Evolutionary conservation across 1,140 invertebrate genomes (phyloP).

Genomic region (Cherax quadricarinatus): DNA sequence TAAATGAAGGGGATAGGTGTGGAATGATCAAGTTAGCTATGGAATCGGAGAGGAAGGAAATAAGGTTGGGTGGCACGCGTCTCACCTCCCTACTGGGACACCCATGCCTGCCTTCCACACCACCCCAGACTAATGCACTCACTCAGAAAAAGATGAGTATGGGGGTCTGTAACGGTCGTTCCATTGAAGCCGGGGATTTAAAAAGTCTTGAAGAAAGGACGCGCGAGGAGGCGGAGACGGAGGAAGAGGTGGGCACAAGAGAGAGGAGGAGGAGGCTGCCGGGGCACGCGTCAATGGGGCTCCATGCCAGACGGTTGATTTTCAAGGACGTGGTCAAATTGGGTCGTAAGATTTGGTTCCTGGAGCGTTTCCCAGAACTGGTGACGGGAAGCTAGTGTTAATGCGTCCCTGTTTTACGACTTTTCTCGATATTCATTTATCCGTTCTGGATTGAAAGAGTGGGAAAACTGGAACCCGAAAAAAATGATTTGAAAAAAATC

Average conservation of each 20-base stretch:
- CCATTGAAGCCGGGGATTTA: constrained; percentile 49
- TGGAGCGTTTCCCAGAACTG: too few species aligned
- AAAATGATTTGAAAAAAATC: constrained; percentile 6
- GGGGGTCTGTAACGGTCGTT: constrained; percentile 44
- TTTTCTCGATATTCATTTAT: neutral
- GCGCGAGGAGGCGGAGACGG: neutral
- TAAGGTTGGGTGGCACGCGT: neutral
- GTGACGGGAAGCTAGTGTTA: too few species aligned
- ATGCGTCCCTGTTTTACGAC: too few species aligned
- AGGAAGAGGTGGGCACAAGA: neutral
- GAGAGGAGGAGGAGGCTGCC: constrained; percentile 21
- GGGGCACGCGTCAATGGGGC: constrained; percentile 31
- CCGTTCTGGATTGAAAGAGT: neutral
- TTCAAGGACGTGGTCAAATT: neutral
- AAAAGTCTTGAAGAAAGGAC: constrained; percentile 59
- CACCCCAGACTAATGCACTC: constrained; percentile 15
- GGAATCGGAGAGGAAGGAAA: too few species aligned
- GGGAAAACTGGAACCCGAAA: neutral
- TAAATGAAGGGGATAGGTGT: too few species aligned
- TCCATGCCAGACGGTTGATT: neutral
- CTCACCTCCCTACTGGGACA: neutral
- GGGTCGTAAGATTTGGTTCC: neutral
- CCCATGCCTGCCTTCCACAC: neutral
- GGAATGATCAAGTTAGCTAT: too few species aligned
- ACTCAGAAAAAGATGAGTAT: constrained; percentile 30